Conservation (phyloP, 2,797 vertebrate species). For the Dendrocincla tyrannina region DNA sequence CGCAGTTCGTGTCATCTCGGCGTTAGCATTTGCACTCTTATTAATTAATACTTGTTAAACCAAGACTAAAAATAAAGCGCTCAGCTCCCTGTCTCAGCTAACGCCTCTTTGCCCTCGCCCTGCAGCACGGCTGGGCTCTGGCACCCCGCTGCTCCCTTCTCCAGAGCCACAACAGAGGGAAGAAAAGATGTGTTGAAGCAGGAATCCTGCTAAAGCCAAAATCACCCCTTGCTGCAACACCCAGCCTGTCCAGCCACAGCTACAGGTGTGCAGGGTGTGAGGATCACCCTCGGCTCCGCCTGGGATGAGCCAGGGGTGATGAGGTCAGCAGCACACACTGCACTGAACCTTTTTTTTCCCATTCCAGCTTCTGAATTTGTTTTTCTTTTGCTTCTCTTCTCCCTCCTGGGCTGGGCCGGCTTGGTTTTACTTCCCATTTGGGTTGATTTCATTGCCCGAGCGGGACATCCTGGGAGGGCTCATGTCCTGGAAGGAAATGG, state of each 20-base stretch:
- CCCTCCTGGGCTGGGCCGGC: neutral
- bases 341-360: neutral
- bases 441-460: neutral
- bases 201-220: neutral
- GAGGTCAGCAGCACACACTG: fast-evolving
- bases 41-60: conserved; percentile 62
- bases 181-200: neutral
- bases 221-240: neutral
- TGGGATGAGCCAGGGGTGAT: neutral
- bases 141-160: neutral
- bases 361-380: neutral
- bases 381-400: neutral
- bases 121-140: neutral
- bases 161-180: neutral
- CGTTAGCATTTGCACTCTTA: conserved; percentile 31
- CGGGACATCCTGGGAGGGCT: neutral
- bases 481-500: neutral
- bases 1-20: conserved; percentile 7
- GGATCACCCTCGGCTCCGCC: neutral
- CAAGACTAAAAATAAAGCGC: conserved; percentile 34
- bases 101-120: neutral
- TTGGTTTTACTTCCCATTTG: neutral
- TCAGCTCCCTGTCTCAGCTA: neutral
- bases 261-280: fast-evolving
- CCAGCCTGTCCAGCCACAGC: fast-evolving